Evolutionary conservation across 2,113 vertebrate species (phyloP).

Genomic region (Cyrtonyx montezumae): DNA sequence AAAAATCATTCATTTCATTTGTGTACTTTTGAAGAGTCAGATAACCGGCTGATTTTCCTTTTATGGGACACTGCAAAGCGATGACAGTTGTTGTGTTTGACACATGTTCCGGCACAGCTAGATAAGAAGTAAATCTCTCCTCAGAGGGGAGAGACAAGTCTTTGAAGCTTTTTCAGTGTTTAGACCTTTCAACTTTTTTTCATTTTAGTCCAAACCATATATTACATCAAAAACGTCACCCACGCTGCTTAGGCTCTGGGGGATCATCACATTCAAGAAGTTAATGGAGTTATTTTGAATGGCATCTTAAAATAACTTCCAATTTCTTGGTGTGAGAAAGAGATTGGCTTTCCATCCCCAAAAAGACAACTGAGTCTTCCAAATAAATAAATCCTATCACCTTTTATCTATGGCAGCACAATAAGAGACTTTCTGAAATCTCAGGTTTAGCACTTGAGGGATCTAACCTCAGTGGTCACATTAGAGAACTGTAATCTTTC

Average conservation of each 20-base stretch:
- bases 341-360: not conserved
- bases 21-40: constrained; percentile 36
- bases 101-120: constrained; percentile 22
- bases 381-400: not conserved
- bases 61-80: constrained; percentile 38
- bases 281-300: not conserved
- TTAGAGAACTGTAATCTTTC: not conserved
- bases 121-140: constrained; percentile 50
- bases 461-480: not conserved
- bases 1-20: constrained; percentile 16
- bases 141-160: not conserved
- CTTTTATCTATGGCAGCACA: not conserved
- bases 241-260: not conserved
- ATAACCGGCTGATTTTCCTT: constrained; percentile 15
- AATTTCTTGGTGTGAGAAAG: not conserved
- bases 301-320: not conserved
- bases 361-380: not conserved
- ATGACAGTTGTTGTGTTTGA: constrained; percentile 35
- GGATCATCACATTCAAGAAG: constrained; percentile 4
- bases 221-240: not conserved
- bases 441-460: not conserved
- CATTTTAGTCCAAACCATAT: not conserved
- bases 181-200: constrained; percentile 10
- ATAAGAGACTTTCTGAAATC: not conserved
- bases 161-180: constrained; percentile 47